phyloP scores from a whole-genome alignment of 2,888 invertebrate species.

The Chouioia cunea region DNA sequence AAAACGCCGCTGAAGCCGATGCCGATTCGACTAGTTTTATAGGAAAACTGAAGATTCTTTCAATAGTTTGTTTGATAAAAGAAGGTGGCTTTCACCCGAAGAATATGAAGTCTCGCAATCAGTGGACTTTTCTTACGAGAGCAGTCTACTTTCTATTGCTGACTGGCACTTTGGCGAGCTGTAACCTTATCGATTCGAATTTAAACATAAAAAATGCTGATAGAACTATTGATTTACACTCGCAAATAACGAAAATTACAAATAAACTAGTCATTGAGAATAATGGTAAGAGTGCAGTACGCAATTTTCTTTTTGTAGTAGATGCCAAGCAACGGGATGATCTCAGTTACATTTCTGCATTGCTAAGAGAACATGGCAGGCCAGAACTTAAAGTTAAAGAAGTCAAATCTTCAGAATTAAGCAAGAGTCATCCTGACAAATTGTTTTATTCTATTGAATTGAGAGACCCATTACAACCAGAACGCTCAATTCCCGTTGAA shows the following conservation, averaged over 20 bases:
- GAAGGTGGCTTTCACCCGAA: not conserved
- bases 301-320: slow-evolving; percentile 79
- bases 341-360: slow-evolving; percentile 81
- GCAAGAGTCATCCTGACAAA: slow-evolving; percentile 67
- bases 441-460: slow-evolving; percentile 74
- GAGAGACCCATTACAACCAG: slow-evolving; percentile 73
- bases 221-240: slow-evolving; percentile 86
- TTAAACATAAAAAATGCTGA: slow-evolving; percentile 84
- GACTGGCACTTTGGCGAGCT: slow-evolving; percentile 3
- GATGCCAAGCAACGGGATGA: slow-evolving; percentile 75
- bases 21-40: not conserved
- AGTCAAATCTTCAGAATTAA: slow-evolving; percentile 68
- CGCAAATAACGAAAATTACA: slow-evolving; percentile 89
- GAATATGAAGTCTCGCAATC: slow-evolving; percentile 20
- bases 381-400: slow-evolving; percentile 65
- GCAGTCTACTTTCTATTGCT: not conserved
- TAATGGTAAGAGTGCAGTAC: slow-evolving; percentile 79
- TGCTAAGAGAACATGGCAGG: slow-evolving; percentile 63
- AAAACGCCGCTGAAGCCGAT: slow-evolving; percentile 23
- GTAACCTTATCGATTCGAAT: slow-evolving; percentile 64
- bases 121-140: slow-evolving; percentile 12
- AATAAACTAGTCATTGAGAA: slow-evolving; percentile 88
- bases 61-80: too few species aligned
- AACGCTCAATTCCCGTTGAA: slow-evolving; percentile 73
- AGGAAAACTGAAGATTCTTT: too few species aligned